A percentile compares a stretch with the other conserved stretches of the same genome.
phyloP scores from a whole-genome alignment of 2,113 vertebrate genomes.

The Labeo rohita region DNA sequence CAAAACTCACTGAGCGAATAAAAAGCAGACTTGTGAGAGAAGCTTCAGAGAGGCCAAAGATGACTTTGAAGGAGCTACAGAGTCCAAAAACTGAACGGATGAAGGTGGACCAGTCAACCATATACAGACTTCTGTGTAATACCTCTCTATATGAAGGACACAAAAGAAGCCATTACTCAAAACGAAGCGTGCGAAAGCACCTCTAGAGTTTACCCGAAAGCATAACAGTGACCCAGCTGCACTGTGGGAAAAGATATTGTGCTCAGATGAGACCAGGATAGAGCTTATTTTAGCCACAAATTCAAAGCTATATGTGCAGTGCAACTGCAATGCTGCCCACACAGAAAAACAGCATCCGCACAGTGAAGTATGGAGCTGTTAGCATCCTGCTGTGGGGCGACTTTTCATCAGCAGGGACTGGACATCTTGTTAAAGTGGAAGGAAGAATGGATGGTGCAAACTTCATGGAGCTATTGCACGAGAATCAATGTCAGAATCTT shows the following conservation, averaged over 20 bases:
- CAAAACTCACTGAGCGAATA: neutral
- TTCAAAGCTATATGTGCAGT: constrained; percentile 26
- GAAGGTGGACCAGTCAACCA: constrained; percentile 14
- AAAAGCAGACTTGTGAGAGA: neutral
- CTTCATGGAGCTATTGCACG: neutral
- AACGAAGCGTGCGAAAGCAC: neutral
- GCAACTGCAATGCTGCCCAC: neutral
- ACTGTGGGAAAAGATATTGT: constrained; percentile 7
- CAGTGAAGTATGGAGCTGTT: constrained; percentile 14
- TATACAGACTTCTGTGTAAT: neutral
- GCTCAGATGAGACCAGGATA: constrained; percentile 13
- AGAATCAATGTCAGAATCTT: constrained; percentile 11
- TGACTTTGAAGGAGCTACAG: constrained; percentile 13
- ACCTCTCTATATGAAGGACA: neutral
- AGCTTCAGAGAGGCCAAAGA: constrained; percentile 3
- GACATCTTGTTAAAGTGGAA: constrained; percentile 21
- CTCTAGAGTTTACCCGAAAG: neutral
- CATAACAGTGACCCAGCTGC: neutral
- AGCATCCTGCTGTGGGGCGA: neutral
- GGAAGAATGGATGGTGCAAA: constrained; percentile 28
- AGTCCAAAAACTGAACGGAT: constrained; percentile 1
- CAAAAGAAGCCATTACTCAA: constrained; percentile 27
- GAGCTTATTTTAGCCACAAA: constrained; percentile 11
- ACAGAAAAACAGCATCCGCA: constrained; percentile 15
- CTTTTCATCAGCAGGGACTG: constrained; percentile 1